Base-by-base conservation (phyloP, 2,797 vertebrate genomes). In the Microctenopoma steveboyesi region DNA sequence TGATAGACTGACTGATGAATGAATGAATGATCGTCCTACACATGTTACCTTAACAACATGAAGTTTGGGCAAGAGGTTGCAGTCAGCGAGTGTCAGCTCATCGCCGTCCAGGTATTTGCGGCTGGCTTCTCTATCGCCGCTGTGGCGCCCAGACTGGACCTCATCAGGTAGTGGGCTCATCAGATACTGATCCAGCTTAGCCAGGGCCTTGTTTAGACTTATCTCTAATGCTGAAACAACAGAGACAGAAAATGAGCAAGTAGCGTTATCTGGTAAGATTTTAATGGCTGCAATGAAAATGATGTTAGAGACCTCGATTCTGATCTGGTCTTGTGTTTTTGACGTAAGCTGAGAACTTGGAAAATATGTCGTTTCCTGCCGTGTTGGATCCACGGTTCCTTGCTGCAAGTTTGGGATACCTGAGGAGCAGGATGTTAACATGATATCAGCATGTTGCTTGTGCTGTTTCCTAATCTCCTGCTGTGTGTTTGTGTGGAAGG, bases 11-110 rank as follows among this genome's bases (percentile, higher is more conserved):
- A 47, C 59, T 6, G 30, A 33, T 33, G 30, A 33, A 33, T n/a
- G 33, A 7, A 13, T 1, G 42, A 37, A 1, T 0, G 2, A 2
- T 37, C 15, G 18, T 2, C 0, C 0, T 6, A 52, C n/a, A 14
- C 4, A 0, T 16, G 77, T 92, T 91, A 99, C 98, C 96, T 98
- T 98, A 72, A 98, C 92, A 16, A 99, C 95, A 0, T 99, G 98
- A n/a, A 99, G 97, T 83, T 99, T 99, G 53, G 98, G 98, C 58
- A 99, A 90, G 37, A 99, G 96, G 87, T 99, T 99, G 91, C 98
- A 99, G 91, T 99, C 98, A 0, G 97, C 95, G 62, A 99, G 92
- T 0, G 98, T 97, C 76, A 99, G 85, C 39, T 97, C 95, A 14
- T 98, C 95, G 40, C 98, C 97, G 1, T 99, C 98, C 74, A 99